Conservation (phyloP, 2,113 vertebrate genomes). For the Sporophila hypoxantha region DNA sequence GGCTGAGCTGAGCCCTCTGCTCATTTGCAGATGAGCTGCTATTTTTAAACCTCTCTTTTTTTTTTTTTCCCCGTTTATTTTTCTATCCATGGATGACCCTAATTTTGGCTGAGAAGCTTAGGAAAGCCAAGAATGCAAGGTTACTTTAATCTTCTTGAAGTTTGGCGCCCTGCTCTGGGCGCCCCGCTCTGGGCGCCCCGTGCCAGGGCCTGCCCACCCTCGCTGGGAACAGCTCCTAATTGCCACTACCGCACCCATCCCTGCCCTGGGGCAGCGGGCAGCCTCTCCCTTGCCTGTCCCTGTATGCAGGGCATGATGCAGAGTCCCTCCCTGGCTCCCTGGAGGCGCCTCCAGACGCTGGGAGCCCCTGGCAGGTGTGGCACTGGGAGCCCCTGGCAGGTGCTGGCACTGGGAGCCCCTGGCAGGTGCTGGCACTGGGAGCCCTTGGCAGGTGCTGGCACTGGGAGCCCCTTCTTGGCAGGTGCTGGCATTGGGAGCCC, state of each 20-base stretch:
- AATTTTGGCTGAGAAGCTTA: conserved; percentile 17
- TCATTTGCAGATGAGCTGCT: background rate
- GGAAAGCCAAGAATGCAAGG: background rate
- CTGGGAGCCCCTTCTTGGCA: too few relatives aligned
- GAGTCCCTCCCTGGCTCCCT: background rate
- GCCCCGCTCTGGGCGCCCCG: background rate
- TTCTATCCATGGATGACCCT: background rate
- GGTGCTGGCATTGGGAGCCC: rapidly evolving
- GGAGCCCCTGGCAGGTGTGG: rapidly evolving
- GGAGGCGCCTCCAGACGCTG: rapidly evolving
- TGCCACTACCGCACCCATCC: rapidly evolving
- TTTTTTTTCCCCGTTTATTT: background rate
- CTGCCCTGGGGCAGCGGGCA: background rate
- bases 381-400: rapidly evolving
- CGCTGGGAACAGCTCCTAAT: rapidly evolving
- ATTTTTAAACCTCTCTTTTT: background rate
- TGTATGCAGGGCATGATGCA: rapidly evolving
- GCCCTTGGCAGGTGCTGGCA: too few relatives aligned
- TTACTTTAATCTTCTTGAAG: conserved; percentile 6
- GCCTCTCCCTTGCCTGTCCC: too few relatives aligned
- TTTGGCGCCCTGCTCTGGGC: background rate
- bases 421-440: rapidly evolving
- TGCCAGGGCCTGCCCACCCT: background rate
- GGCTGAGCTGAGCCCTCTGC: rapidly evolving
- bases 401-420: rapidly evolving